Evolutionary conservation across 2,797 vertebrate species (phyloP).

Genomic region (Gouania willdenowi): DNA sequence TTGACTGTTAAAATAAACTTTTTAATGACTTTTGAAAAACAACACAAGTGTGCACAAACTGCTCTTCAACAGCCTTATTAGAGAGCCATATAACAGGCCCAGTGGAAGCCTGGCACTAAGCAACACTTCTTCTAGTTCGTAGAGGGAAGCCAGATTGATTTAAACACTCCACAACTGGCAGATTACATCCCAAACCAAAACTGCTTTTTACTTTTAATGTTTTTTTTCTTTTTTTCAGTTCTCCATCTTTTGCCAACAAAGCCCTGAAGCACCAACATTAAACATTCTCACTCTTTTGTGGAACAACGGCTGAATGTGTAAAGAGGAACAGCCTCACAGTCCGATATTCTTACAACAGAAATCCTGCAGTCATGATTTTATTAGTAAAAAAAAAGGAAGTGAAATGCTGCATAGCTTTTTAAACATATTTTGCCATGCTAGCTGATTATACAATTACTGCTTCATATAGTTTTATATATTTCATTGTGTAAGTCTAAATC

Average conservation of each 20-base stretch:
- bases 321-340: not conserved
- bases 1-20: conserved; percentile 12
- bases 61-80: conserved; percentile 31
- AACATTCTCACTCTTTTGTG: not conserved
- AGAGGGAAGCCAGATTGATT: conserved; percentile 44
- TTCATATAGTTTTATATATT: too few relatives aligned
- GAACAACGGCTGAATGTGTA: not conserved
- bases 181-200: conserved; percentile 32
- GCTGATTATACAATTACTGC: too few relatives aligned
- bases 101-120: conserved; percentile 42
- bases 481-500: too few relatives aligned
- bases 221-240: conserved; percentile 35
- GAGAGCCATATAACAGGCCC: conserved; percentile 34
- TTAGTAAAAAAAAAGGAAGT: too few relatives aligned
- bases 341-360: too few relatives aligned
- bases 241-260: conserved; percentile 4
- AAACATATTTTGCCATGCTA: too few relatives aligned
- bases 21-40: conserved; percentile 14
- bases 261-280: not conserved
- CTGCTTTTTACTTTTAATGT: conserved; percentile 25
- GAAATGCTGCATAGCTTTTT: too few relatives aligned
- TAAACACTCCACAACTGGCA: conserved; percentile 59
- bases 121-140: conserved; percentile 27
- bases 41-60: conserved; percentile 23
- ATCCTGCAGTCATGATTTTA: too few relatives aligned